phyloP scores from a whole-genome alignment of 2,797 vertebrate species.

The Anabacerthia variegaticeps region DNA sequence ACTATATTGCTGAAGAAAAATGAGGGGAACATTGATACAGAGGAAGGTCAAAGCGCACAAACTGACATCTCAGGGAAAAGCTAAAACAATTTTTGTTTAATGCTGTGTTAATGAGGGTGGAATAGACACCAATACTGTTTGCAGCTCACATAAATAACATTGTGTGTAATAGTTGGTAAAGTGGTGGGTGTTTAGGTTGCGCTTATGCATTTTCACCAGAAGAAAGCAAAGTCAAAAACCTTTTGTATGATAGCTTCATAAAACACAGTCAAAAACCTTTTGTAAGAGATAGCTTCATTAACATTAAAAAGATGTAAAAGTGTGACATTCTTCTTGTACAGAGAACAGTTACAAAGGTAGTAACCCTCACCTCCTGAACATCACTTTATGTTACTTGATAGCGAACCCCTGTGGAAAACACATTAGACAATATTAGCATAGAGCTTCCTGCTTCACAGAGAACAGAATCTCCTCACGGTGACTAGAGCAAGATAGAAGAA shows the following conservation, averaged over 20 bases:
- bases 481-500: constrained; percentile 24
- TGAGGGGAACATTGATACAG: background rate
- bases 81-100: background rate
- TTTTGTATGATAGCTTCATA: constrained; percentile 15
- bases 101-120: background rate
- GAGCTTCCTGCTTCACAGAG: constrained; percentile 23
- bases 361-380: constrained; percentile 36
- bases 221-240: constrained; percentile 4
- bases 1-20: background rate
- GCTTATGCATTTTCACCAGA: background rate
- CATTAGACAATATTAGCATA: constrained; percentile 54
- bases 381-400: constrained; percentile 21
- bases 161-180: background rate
- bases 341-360: constrained; percentile 40
- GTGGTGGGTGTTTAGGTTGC: background rate
- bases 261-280: background rate
- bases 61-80: background rate
- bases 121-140: background rate
- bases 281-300: constrained; percentile 28
- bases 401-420: constrained; percentile 40
- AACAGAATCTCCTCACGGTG: background rate
- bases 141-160: background rate
- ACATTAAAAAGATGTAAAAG: constrained; percentile 35
- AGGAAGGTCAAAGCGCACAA: background rate
- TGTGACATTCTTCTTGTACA: constrained; percentile 5